These are phyloP conservation scores for Aphaenogaster floridana DNA, from an alignment of 1,140 invertebrate species.

Conservation along the genomic window DNA sequence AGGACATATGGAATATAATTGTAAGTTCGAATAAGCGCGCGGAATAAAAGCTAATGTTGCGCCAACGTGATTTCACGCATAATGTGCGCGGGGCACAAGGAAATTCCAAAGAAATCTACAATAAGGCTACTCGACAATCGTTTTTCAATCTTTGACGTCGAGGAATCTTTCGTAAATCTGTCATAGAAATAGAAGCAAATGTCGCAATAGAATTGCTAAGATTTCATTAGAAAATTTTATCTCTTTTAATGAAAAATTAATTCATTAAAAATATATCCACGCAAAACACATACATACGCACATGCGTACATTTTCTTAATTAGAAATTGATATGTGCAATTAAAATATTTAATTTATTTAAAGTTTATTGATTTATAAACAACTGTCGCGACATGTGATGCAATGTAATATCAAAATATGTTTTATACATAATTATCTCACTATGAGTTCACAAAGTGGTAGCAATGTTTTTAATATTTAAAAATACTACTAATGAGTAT, in stretches of 20 bases:
- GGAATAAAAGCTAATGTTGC: slow-evolving; percentile 74
- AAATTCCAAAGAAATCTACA: slow-evolving; percentile 40
- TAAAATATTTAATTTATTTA: slow-evolving; percentile 8
- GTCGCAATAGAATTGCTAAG: not conserved
- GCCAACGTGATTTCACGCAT: slow-evolving; percentile 71
- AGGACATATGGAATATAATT: slow-evolving; percentile 83
- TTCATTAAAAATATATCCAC: not conserved
- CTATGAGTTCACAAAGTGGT: not conserved
- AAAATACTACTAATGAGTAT: not conserved
- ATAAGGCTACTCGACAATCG: slow-evolving; percentile 16
- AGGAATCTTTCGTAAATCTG: not conserved
- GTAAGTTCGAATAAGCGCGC: slow-evolving; percentile 82
- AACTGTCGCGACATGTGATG: not conserved
- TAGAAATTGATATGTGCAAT: not conserved
- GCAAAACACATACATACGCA: no score
- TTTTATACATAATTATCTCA: not conserved
- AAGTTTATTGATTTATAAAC: no score
- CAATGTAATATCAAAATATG: not conserved
- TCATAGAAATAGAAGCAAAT: not conserved
- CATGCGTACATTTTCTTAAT: not conserved
- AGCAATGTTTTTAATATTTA: not conserved
- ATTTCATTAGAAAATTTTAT: not conserved
- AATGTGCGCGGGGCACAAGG: not conserved
- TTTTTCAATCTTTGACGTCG: not conserved
- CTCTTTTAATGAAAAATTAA: not conserved